Evolutionary conservation across 2,888 invertebrate species (phyloP).

Genomic region (Drosophila infuscata): DNA sequence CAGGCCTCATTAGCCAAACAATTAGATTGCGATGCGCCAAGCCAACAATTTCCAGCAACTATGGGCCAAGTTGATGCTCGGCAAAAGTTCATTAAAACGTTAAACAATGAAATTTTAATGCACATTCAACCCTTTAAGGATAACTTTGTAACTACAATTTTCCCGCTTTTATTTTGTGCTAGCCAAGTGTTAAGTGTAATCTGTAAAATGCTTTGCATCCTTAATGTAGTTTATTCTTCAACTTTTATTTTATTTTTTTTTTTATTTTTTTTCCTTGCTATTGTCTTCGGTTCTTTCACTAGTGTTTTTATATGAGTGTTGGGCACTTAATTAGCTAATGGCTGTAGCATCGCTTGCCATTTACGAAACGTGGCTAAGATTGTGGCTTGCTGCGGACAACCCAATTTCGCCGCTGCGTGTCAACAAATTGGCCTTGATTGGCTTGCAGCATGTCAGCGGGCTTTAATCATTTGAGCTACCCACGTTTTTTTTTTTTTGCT

Average conservation of each 20-base stretch:
- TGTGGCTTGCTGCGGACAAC: conserved; percentile 22
- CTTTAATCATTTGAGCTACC: conserved; percentile 33
- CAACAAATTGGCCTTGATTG: conserved; percentile 63
- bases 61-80: neutral
- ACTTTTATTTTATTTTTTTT: conserved; percentile 1
- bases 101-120: conserved; percentile 24
- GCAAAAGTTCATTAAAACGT: conserved; percentile 24
- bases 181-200: conserved; percentile 24
- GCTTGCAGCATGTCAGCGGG: conserved; percentile 40
- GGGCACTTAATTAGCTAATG: conserved; percentile 70
- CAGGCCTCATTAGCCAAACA: conserved; percentile 1
- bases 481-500: conserved; percentile 16
- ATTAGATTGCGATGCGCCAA: neutral
- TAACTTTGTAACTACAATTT: conserved; percentile 25
- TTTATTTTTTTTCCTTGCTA: conserved; percentile 22
- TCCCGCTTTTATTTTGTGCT: neutral
- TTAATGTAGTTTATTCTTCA: conserved; percentile 12
- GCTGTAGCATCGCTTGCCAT: conserved; percentile 37
- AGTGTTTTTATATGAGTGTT: conserved; percentile 22
- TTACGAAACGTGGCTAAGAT: conserved; percentile 54
- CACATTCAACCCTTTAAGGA: conserved; percentile 7
- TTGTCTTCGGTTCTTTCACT: conserved; percentile 39
- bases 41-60: conserved; percentile 1
- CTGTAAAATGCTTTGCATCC: conserved; percentile 25
- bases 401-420: conserved; percentile 46